Conservation (phyloP, 2,113 vertebrate genomes). For the Bombycilla garrulus region DNA sequence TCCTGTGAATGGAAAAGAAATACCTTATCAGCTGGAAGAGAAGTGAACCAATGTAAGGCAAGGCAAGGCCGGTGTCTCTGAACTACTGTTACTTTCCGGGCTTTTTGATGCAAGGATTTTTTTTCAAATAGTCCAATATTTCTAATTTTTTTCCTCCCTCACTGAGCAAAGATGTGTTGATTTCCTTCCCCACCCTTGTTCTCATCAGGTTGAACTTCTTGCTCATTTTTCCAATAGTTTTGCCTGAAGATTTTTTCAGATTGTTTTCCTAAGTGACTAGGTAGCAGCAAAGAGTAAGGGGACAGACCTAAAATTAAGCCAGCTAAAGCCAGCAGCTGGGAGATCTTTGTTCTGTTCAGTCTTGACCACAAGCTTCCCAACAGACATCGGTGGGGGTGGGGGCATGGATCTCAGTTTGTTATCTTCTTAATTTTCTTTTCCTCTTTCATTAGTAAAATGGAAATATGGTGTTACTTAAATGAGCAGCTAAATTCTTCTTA, state of each 20-base stretch:
- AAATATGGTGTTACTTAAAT: not conserved
- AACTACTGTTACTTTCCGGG: not conserved
- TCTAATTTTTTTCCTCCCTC: not conserved
- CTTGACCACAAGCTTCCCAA: not conserved
- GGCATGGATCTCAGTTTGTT: not conserved
- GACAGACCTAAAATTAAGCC: not conserved
- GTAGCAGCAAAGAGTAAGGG: not conserved
- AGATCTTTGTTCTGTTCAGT: conserved; percentile 9
- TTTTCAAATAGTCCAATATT: not conserved
- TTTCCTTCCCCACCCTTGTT: not conserved
- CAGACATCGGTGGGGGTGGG: not conserved
- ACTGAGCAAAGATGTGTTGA: not conserved
- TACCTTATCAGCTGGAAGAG: not conserved
- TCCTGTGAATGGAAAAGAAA: not conserved
- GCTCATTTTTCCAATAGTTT: not conserved
- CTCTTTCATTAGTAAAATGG: not conserved
- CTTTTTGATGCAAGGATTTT: not conserved
- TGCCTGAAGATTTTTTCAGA: not conserved
- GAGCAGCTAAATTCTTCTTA: not conserved
- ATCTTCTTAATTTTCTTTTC: not conserved
- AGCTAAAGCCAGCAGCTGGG: not conserved
- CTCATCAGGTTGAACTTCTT: not conserved
- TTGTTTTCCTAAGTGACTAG: not conserved
- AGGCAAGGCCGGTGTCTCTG: not conserved
- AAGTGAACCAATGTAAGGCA: not conserved